A percentile compares a stretch with the other conserved stretches of the same genome.
Conservation (phyloP, 2,888 invertebrate genomes). For the Sussaba pulchella region DNA sequence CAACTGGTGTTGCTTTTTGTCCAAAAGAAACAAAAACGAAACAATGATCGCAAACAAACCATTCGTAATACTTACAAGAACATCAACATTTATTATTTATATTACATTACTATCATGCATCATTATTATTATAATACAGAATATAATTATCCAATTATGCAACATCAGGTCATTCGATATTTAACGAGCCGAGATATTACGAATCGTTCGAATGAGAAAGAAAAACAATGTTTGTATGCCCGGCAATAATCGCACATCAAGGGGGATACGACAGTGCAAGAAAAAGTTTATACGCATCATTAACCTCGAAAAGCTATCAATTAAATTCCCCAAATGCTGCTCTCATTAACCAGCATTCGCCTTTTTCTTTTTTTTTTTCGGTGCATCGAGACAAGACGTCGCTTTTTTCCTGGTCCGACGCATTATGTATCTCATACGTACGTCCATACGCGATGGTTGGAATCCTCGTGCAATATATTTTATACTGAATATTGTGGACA, state of each 20-base stretch:
- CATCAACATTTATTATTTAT: too few species aligned
- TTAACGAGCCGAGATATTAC: too few species aligned
- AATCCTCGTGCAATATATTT: conserved; percentile 23
- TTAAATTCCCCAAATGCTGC: conserved; percentile 11
- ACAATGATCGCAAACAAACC: too few species aligned
- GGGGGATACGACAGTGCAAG: too few species aligned
- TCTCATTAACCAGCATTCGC: background rate
- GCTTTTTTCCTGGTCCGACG: conserved; percentile 5
- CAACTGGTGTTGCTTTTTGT: too few species aligned
- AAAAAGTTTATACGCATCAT: background rate
- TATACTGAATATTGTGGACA: conserved; percentile 32
- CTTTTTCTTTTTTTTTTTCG: conserved; percentile 14
- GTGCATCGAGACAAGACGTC: background rate
- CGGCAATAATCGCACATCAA: background rate
- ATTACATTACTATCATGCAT: too few species aligned
- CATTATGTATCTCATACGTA: conserved; percentile 16
- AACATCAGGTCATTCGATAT: too few species aligned
- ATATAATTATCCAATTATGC: too few species aligned
- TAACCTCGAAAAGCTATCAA: conserved; percentile 22
- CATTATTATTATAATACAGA: too few species aligned
- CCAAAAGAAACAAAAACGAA: too few species aligned
- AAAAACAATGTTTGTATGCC: background rate
- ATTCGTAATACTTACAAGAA: too few species aligned
- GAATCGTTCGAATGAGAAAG: too few species aligned
- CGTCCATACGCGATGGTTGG: background rate